Percentiles rank a stretch among this genome's conserved stretches.
These are phyloP conservation scores for Siphonodentalium dalli DNA, from an alignment of 2,888 invertebrate genomes.

Conservation along the genomic window DNA sequence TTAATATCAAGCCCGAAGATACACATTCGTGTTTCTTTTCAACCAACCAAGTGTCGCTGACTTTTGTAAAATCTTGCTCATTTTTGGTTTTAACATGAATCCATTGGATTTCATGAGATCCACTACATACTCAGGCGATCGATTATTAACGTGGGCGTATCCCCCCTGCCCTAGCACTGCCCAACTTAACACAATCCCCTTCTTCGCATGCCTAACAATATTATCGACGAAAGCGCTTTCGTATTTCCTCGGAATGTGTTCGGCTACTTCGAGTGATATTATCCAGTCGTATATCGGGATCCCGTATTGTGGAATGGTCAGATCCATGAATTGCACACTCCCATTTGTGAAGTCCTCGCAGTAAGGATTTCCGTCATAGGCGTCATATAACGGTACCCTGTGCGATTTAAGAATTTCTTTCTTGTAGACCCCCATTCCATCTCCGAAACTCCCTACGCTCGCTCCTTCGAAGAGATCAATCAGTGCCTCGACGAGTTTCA, in stretches of 20 bases:
- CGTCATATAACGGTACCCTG: constrained; percentile 28
- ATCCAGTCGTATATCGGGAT: constrained; percentile 38
- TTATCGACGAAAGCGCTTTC: constrained; percentile 36
- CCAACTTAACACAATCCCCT: constrained; percentile 39
- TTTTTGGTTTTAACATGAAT: constrained; percentile 19
- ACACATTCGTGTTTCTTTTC: constrained; percentile 29
- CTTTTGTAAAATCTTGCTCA: constrained; percentile 17
- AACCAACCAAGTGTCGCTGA: constrained; percentile 29
- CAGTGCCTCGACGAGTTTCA: too few species aligned
- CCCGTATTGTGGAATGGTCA: constrained; percentile 38
- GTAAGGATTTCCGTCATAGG: constrained; percentile 39
- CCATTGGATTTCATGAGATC: constrained; percentile 23
- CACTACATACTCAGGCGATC: constrained; percentile 26
- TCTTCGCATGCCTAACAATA: constrained; percentile 30
- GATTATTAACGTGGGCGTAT: constrained; percentile 32
- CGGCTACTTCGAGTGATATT: constrained; percentile 37
- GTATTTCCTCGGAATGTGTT: constrained; percentile 36
- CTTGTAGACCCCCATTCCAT: constrained; percentile 39
- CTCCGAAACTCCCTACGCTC: constrained; percentile 37
- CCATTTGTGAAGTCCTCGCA: constrained; percentile 34
- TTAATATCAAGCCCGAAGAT: too few species aligned
- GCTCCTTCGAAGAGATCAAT: constrained; percentile 27
- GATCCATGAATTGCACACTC: constrained; percentile 33
- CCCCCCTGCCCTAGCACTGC: constrained; percentile 36
- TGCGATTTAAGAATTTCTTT: constrained; percentile 24